Evolutionary conservation across 2,113 vertebrate species (phyloP).

Genomic region (Numenius arquata): DNA sequence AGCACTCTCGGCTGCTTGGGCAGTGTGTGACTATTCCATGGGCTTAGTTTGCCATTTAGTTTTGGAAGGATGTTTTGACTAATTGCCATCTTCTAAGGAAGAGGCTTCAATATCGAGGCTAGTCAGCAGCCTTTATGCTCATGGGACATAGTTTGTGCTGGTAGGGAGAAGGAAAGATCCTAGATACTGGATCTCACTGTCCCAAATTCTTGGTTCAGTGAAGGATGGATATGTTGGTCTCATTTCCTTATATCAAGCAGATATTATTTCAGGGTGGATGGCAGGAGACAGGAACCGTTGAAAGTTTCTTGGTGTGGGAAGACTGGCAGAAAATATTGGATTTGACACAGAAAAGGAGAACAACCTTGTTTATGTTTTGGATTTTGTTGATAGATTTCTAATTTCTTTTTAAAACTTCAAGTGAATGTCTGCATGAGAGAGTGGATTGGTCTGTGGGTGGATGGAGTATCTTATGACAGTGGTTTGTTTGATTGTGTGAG

Average conservation of each 20-base stretch:
- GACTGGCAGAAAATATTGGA: not conserved
- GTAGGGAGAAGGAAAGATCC: not conserved
- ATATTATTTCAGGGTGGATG: not conserved
- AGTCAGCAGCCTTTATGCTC: not conserved
- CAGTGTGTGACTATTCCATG: not conserved
- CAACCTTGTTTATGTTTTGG: not conserved
- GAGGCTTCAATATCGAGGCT: not conserved
- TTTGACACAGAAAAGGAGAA: not conserved
- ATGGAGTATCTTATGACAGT: not conserved
- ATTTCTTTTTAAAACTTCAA: not conserved
- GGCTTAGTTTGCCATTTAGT: not conserved
- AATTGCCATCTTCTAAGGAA: not conserved
- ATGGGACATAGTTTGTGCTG: not conserved
- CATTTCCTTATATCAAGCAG: not conserved
- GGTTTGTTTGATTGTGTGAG: not conserved
- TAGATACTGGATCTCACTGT: not conserved
- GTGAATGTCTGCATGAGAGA: not conserved
- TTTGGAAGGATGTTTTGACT: not conserved
- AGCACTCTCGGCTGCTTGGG: not conserved
- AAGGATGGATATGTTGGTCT: not conserved
- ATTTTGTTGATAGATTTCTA: not conserved
- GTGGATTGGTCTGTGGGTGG: not conserved
- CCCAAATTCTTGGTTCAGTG: not conserved
- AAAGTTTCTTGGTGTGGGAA: not conserved
- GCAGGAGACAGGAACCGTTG: not conserved